Conservation (phyloP, 2,113 vertebrate genomes). For the Engraulis encrasicolus region DNA sequence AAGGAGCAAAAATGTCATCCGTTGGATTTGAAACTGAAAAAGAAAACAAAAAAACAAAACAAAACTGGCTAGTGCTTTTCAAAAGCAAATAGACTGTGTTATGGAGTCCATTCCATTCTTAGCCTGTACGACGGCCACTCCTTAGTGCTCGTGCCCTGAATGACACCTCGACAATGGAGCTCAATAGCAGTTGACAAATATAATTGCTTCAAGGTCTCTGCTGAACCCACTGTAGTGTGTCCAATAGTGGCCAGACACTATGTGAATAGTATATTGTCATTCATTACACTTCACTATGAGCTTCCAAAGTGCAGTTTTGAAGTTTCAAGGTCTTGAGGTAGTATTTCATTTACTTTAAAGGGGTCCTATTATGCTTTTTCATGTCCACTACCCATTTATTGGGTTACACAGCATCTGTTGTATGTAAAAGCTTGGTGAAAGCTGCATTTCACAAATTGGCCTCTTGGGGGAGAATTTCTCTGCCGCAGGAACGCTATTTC, state of each 20-base stretch:
- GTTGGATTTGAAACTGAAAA: constrained; percentile 41
- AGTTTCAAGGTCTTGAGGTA: background rate
- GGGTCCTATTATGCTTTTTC: too few species aligned
- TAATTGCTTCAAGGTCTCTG: background rate
- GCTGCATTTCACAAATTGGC: too few species aligned
- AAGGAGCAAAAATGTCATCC: constrained; percentile 47
- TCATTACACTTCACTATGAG: background rate
- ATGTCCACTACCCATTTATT: too few species aligned
- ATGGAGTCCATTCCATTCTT: background rate
- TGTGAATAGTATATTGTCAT: too few species aligned
- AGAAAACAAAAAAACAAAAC: too few species aligned
- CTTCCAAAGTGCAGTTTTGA: background rate
- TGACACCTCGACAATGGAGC: background rate
- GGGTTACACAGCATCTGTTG: too few species aligned
- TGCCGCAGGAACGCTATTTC: too few species aligned
- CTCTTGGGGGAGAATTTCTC: too few species aligned
- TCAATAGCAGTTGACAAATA: background rate
- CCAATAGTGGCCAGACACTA: background rate
- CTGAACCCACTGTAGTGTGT: background rate
- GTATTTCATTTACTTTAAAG: background rate
- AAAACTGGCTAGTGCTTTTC: constrained; percentile 33
- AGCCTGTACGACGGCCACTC: background rate
- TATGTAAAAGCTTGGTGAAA: too few species aligned
- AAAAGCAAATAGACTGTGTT: constrained; percentile 33
- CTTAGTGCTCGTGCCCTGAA: background rate